Conservation (phyloP, 2,113 vertebrate genomes). For the Piaya cayana region DNA sequence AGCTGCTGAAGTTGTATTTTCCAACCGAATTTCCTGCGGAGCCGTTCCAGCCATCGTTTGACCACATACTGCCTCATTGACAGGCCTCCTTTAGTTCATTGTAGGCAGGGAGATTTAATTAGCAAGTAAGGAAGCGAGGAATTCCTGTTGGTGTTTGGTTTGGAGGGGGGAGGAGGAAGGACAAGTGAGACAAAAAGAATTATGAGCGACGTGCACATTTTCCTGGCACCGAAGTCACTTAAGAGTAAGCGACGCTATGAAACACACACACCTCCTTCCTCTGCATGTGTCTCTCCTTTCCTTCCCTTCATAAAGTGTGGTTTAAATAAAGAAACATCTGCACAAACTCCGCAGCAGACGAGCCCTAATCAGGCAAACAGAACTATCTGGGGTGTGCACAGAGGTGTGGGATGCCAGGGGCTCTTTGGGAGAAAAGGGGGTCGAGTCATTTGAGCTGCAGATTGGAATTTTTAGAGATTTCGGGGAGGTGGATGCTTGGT, state of each 20-base stretch:
- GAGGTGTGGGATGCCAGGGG: conserved; percentile 7
- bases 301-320: conserved; percentile 29
- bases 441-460: conserved; percentile 1
- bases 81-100: conserved; percentile 8
- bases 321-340: conserved; percentile 73
- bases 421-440: background rate
- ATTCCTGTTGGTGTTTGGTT: conserved; percentile 53
- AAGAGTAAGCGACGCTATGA: conserved; percentile 29
- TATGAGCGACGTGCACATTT: conserved; percentile 7
- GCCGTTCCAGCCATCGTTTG: background rate
- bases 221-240: conserved; percentile 18
- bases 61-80: background rate
- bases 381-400: background rate
- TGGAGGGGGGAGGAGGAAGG: background rate
- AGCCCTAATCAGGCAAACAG: conserved; percentile 15
- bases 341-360: background rate
- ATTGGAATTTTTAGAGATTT: background rate
- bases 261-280: conserved; percentile 62
- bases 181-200: conserved; percentile 57
- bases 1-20: conserved; percentile 48
- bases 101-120: conserved; percentile 59
- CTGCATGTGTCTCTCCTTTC: conserved; percentile 30
- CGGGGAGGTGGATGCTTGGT: background rate
- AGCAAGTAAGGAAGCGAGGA: conserved; percentile 66
- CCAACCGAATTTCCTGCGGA: conserved; percentile 64